Evolutionary conservation across 2,113 vertebrate genomes (phyloP).

Genomic region (Sporophila hypoxantha): DNA sequence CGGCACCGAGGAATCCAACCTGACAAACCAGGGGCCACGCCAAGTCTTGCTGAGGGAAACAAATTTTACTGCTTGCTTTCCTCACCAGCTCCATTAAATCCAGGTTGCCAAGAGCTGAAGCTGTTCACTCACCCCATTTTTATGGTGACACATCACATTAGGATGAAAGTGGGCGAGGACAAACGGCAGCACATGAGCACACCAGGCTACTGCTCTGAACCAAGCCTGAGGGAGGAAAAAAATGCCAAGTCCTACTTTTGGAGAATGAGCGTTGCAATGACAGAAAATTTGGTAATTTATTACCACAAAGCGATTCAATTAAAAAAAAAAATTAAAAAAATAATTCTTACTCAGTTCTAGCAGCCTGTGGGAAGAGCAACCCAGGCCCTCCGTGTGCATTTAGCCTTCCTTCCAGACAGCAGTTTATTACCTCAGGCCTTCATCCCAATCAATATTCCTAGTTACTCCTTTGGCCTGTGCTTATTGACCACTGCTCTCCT

Average conservation of each 20-base stretch:
- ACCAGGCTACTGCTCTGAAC: not conserved
- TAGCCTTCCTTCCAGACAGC: not conserved
- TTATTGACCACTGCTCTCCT: not conserved
- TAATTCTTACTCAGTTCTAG: not conserved
- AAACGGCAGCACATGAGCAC: not conserved
- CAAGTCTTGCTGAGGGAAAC: not conserved
- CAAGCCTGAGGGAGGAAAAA: not conserved
- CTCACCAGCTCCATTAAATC: not conserved
- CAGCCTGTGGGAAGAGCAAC: not conserved
- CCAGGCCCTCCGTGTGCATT: accelerated
- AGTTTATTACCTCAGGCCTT: not conserved
- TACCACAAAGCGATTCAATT: not conserved
- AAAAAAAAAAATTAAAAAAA: accelerated
- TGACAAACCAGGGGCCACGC: not conserved
- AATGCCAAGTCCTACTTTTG: not conserved
- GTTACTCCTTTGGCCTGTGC: not conserved
- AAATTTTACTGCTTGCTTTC: not conserved
- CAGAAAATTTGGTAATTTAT: not conserved
- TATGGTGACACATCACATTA: not conserved
- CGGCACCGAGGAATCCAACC: not conserved
- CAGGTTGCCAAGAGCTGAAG: not conserved
- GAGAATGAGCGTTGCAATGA: not conserved
- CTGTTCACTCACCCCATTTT: not conserved
- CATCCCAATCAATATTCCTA: not conserved
- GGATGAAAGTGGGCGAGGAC: not conserved